Evolutionary conservation across 2,888 invertebrate species (phyloP).

Genomic region (Plemyria rubiginata): DNA sequence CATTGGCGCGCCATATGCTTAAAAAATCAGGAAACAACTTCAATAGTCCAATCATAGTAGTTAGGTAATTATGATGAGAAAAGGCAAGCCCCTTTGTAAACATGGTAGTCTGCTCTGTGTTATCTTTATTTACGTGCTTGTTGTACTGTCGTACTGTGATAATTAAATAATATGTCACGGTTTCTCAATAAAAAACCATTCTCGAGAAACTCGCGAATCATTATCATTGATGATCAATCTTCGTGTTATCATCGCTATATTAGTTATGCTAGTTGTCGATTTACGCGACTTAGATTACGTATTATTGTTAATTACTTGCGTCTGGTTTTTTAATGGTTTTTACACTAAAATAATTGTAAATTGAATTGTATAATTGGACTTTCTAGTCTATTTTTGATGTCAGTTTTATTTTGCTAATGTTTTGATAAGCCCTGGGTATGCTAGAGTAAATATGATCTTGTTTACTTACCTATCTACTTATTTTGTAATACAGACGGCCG

Average conservation of each 20-base stretch:
- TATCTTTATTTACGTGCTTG: slow-evolving; percentile 37
- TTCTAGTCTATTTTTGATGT: not conserved
- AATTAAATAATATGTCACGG: not conserved
- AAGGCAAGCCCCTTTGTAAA: slow-evolving; percentile 48
- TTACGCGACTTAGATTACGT: not conserved
- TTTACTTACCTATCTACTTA: not conserved
- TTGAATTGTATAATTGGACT: not conserved
- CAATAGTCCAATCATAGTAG: not conserved
- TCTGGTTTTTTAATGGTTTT: no score
- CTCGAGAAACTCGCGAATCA: not conserved
- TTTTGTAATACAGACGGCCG: slow-evolving; percentile 54
- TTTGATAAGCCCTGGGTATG: not conserved
- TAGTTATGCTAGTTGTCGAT: not conserved
- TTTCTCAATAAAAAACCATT: not conserved
- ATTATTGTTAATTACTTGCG: not conserved
- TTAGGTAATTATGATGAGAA: slow-evolving; percentile 37
- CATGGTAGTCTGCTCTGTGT: slow-evolving; percentile 46
- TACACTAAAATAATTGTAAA: no score
- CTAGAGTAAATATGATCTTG: not conserved
- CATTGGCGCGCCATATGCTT: no score
- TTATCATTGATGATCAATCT: not conserved
- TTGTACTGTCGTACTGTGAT: not conserved
- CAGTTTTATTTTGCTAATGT: not conserved
- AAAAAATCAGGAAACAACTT: no score
- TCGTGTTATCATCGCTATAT: not conserved